Percentiles rank a stretch among this genome's conserved stretches.
phyloP scores from a whole-genome alignment of 1,140 invertebrate genomes.

The Formica exsecta region DNA sequence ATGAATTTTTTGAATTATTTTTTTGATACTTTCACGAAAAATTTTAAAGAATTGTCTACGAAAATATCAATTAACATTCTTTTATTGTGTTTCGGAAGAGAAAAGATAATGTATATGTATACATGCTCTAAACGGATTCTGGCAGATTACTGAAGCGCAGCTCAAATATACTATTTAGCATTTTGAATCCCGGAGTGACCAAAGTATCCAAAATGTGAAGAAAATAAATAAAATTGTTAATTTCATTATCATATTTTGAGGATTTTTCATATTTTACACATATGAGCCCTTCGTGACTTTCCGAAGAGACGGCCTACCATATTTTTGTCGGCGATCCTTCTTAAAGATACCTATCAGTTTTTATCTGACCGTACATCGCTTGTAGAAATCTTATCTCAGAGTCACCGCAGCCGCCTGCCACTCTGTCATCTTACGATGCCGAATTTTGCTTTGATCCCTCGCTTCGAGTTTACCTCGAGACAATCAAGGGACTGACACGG shows the following conservation, averaged over 20 bases:
- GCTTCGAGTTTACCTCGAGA: slow-evolving; percentile 32
- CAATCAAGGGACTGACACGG: slow-evolving; percentile 43
- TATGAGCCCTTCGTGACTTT: slow-evolving; percentile 31
- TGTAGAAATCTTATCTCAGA: slow-evolving; percentile 77
- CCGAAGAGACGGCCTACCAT: slow-evolving; percentile 39
- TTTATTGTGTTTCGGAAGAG: not conserved
- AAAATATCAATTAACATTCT: slow-evolving; percentile 11
- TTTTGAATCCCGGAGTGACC: not conserved
- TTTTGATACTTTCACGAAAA: not conserved
- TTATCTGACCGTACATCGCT: slow-evolving; percentile 74
- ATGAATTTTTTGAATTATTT: not conserved
- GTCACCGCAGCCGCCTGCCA: slow-evolving; percentile 48
- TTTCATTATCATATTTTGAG: slow-evolving; percentile 77
- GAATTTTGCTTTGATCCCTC: slow-evolving; percentile 62
- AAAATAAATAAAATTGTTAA: slow-evolving; percentile 66
- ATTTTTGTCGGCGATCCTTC: slow-evolving; percentile 71
- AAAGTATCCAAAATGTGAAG: not conserved
- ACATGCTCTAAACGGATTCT: not conserved
- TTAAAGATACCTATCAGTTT: slow-evolving; percentile 67
- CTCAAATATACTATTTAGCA: not conserved
- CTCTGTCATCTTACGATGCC: slow-evolving; percentile 65
- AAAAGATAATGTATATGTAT: not conserved
- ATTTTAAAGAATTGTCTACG: not conserved
- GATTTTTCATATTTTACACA: slow-evolving; percentile 76
- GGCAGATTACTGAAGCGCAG: not conserved